phyloP scores from a whole-genome alignment of 2,113 vertebrate species.

The Rhinolophus sinicus region DNA sequence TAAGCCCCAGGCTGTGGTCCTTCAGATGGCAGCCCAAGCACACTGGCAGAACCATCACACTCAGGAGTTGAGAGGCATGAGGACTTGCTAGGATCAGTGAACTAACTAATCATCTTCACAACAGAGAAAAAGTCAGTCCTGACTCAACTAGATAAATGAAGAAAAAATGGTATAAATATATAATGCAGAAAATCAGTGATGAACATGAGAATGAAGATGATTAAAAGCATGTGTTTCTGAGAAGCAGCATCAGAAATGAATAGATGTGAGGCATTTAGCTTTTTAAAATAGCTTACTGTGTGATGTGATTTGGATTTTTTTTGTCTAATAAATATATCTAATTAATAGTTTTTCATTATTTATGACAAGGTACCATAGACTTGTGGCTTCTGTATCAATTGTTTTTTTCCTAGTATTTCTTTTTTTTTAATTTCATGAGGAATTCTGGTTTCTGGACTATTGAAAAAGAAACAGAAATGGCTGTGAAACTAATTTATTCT shows the following conservation, averaged over 20 bases:
- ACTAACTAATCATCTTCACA: neutral
- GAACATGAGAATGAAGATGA: neutral
- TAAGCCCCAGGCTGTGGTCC: neutral
- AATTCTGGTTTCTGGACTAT: neutral
- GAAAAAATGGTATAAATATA: neutral
- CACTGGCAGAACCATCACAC: neutral
- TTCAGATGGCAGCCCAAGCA: neutral
- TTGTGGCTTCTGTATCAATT: neutral
- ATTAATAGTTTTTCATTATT: neutral
- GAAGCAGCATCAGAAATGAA: neutral
- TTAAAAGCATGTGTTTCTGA: neutral
- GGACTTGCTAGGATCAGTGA: neutral
- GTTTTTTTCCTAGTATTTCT: neutral
- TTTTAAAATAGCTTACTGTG: neutral
- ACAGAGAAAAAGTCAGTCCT: neutral
- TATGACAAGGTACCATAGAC: neutral
- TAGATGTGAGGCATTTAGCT: neutral
- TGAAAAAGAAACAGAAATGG: neutral
- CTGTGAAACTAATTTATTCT: neutral
- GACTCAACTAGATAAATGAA: neutral
- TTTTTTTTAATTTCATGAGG: neutral
- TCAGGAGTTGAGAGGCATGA: neutral
- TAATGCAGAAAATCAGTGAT: neutral
- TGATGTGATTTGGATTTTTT: neutral
- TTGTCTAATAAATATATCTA: neutral